Evolutionary conservation across 2,888 invertebrate genomes (phyloP), one percentile per base, ranked within the genome.

Genomic region (Drosophila borealis): DNA sequence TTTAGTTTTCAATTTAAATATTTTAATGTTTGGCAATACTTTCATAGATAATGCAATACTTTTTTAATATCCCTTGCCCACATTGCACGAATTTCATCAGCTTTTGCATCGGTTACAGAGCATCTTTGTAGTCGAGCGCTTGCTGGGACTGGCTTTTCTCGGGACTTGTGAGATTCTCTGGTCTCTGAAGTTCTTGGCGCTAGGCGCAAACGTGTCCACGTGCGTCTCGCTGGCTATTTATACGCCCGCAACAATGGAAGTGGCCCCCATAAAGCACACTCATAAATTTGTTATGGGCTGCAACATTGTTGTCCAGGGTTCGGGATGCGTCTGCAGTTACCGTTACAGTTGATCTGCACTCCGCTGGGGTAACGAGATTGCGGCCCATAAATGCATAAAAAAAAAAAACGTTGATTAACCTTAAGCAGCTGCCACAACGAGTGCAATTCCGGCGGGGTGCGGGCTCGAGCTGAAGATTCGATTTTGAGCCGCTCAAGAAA

Each of bases 271-370:
- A 67, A 80, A 77, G 69, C 63, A 55, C 61, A 41, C 33, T 65
- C 70, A 73, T 89, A 85, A 84, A 86, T 74, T 56, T 80, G 76
- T 70, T 82, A 80, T 72, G 63, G 66, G 19, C n/a, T 6, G 75
- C 81, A 76, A 84, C 85, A 66, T 72, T 80, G 88, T 86, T 80
- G 79, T 61, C 44, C 10, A 21, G 21, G 36, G 14, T 3, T 33
- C 9, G 9, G n/a, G 29, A 29, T 29, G 29, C 8, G 29, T 29
- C 29, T 33, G 39, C 49, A 50, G 49, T 54, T 74, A 73, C 82
- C 84, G 84, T 86, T 85, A 85, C 69, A 62, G 70, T 53, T 55
- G 57, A 34, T 49, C 14, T 36, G 41, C 36, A 17, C 53, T 17
- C 11, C 48, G 53, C 44, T 17, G 33, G n/a, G 25, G 56, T 76